These are phyloP conservation scores for Ophion ventricosus DNA, from an alignment of 2,888 invertebrate genomes.

Conservation along the genomic window DNA sequence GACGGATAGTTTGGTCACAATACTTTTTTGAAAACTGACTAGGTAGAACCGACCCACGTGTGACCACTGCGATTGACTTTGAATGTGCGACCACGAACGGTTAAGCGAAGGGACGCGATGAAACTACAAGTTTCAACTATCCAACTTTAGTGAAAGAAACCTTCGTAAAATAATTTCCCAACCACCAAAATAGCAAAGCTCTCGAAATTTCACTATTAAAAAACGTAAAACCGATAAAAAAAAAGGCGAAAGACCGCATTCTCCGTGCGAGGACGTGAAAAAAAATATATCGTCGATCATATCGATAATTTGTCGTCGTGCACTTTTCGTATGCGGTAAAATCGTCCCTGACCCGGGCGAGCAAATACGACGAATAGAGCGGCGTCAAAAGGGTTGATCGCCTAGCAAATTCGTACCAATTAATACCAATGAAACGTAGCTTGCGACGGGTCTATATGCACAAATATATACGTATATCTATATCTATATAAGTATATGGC, in stretches of 20 bases:
- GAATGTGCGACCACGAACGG: no score
- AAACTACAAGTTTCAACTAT: no score
- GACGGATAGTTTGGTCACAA: no score
- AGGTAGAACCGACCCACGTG: no score
- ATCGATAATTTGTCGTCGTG: slow-evolving; percentile 12
- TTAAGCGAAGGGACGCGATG: no score
- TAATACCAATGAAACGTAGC: slow-evolving; percentile 65
- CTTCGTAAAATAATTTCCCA: no score
- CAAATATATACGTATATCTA: slow-evolving; percentile 50
- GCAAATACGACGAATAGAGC: slow-evolving; percentile 6
- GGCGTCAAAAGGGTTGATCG: slow-evolving; percentile 44
- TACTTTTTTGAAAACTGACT: no score
- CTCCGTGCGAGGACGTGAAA: neutral
- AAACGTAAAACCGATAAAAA: neutral
- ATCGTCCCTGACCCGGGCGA: slow-evolving; percentile 57
- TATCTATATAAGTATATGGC: slow-evolving; percentile 54
- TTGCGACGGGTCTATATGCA: neutral
- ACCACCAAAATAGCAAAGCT: no score
- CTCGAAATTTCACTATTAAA: no score
- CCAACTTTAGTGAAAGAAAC: no score
- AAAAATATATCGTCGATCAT: neutral
- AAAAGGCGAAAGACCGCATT: neutral
- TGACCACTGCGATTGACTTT: no score
- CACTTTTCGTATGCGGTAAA: neutral
- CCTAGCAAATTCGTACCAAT: slow-evolving; percentile 69